Base-by-base conservation (phyloP, 1,140 invertebrate genomes). In the Homarus americanus region DNA sequence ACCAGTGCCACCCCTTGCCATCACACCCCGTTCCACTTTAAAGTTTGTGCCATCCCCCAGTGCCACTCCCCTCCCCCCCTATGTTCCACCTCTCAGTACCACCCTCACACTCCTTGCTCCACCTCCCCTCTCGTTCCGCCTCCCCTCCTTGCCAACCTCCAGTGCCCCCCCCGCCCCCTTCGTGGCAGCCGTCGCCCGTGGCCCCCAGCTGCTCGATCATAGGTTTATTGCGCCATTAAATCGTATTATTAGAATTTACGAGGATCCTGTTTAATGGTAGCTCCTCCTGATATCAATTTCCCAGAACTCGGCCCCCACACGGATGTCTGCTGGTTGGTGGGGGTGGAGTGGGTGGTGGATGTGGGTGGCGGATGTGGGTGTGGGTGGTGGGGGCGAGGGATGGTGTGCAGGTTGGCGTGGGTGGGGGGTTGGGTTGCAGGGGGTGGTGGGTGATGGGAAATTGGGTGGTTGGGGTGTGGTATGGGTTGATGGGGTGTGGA, bases 191-290 rank as follows among this genome's bases (percentile, higher is more conserved):
- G 20, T 24, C 41, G 15, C 82, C 34, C 32, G 28, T 40, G 36
- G 75, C 32, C 58, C 20, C 76, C 87, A 88, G 87, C 87, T 88
- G 87, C 87, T 80, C 58, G 87, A 88, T 88, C 78, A 82, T 53
- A 72, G 28, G 24, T 88, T 88, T 88, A 88, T 82, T 34, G 87
- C 53, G 63, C 87, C 87, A 88, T 88, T 88, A 88, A 88, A 88
- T 88, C 63, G 87, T 88, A 88, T 88, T 88, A 88, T 88, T 88
- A 88, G 87, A 88, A n/a, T 88, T 88, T 88, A 88, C 66, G 87
- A 66, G 32, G 53, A 32, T 34, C 17, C 34, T 88, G 87, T 88
- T 88, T 88, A 82, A 88, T 82, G 76, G 58, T 28, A n/a, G 36
- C 36, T 73, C 66, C 78, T 80, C 73, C 20, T 82, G 78, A 88